Evolutionary conservation across 2,797 vertebrate genomes (phyloP), one percentile per base, ranked within the genome.

Genomic region (Lepilemur septentrionalis): DNA sequence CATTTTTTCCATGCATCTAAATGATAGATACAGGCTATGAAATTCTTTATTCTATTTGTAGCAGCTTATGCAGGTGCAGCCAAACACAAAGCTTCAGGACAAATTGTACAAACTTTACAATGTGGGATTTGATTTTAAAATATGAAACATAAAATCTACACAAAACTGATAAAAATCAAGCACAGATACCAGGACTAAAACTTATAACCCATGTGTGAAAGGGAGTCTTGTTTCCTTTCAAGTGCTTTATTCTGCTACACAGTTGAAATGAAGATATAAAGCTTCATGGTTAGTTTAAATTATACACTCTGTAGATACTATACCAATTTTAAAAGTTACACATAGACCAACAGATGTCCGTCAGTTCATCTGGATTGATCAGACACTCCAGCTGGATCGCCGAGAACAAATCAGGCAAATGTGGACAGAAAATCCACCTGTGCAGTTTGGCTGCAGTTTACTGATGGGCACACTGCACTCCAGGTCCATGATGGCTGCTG

Each of bases 391-490:
- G 96, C 91, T 97, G 98, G 98, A 98, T 98, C 78, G 98, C 85
- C 98, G 97, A 98, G 98, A 98, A 98, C 98, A 98, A 98, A 98
- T 98, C 98, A 98, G 98, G 98, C 97, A 98, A 98, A 98, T 94
- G 98, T 98, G 98, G 97, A 99, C 98, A 97, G 98, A 98, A 98
- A 98, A 98, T 98, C 98, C 98, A 98, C 97, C 78, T 98, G 99
- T 99, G 98, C 98, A 98, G 99, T 98, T 98, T 98, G 98, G 97
- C 87, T 98, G 98, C 97, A 97, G 96, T 98, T 99, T 99, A 99
- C 99, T 99, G 99, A 97, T 99, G 99, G 98, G 99, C 99, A 97
- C 99, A 99, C 98, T 99, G 99, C 59, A 99, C 99, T 82, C 99
- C 99, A 5, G 99, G 99, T 92, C 99, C 99, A 7, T 99, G 99